Conservation (phyloP, 2,113 vertebrate species). For the Corydoras maculifer region DNA sequence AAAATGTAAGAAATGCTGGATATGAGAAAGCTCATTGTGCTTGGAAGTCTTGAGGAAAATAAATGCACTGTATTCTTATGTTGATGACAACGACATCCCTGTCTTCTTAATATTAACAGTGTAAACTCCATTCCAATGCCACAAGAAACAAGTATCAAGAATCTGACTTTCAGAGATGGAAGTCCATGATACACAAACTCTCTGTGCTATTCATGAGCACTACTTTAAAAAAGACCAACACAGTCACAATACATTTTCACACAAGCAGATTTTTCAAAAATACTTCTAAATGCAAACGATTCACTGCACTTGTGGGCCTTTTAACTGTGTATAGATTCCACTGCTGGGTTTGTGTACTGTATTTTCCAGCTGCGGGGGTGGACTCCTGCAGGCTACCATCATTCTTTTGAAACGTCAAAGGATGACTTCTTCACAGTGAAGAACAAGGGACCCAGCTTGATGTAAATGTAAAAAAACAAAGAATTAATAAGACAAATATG, state of each 20-base stretch:
- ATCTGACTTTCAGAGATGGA: no score
- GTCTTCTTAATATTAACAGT: no score
- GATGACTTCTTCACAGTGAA: slow-evolving; percentile 13
- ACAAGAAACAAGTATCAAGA: no score
- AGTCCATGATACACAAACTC: no score
- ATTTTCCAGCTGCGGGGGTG: slow-evolving; percentile 14
- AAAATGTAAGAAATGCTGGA: not conserved
- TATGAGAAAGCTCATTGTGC: not conserved
- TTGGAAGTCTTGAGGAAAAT: no score
- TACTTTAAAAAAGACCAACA: not conserved
- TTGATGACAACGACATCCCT: no score
- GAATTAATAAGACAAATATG: no score
- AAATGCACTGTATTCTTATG: no score
- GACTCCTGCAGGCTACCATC: slow-evolving; percentile 16
- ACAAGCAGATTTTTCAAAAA: not conserved
- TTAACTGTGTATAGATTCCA: slow-evolving; percentile 4
- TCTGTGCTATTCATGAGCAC: no score
- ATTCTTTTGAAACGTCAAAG: slow-evolving; percentile 34
- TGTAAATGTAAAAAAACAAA: not conserved
- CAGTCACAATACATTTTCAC: not conserved
- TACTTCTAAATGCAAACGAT: slow-evolving; percentile 15
- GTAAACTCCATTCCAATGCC: no score
- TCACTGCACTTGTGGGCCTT: not conserved
- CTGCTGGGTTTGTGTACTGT: slow-evolving; percentile 11
- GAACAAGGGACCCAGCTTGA: slow-evolving; percentile 1